A percentile compares a stretch with the other conserved stretches of the same genome.
phyloP scores from a whole-genome alignment of 92 coral and sea anemone genomes.

The Phenganax subtilis region DNA sequence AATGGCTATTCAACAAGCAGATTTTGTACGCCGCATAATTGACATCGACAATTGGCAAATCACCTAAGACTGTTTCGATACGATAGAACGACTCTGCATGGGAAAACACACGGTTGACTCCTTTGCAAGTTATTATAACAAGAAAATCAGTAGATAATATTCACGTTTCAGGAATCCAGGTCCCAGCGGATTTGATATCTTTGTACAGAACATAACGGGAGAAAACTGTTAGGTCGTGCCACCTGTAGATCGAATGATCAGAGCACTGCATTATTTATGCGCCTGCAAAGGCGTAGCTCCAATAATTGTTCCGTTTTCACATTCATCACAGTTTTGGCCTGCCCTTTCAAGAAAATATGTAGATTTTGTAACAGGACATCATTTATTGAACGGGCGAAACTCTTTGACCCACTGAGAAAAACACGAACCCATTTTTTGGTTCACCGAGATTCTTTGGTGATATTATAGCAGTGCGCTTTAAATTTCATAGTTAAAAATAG shows the following conservation, averaged over 20 bases:
- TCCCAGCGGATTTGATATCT: constrained; percentile 45
- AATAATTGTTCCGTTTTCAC: not conserved
- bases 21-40: constrained; percentile 46
- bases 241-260: too few relatives aligned
- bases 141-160: constrained; percentile 41
- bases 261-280: too few relatives aligned
- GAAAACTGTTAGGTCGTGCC: too few relatives aligned
- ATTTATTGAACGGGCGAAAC: too few relatives aligned
- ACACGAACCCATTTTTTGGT: not conserved
- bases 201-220: not conserved
- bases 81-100: not conserved
- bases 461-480: constrained; percentile 20
- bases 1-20: constrained; percentile 43
- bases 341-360: not conserved
- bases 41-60: constrained; percentile 64
- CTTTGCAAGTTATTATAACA: constrained; percentile 32
- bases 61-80: constrained; percentile 18
- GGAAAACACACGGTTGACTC: constrained; percentile 25
- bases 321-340: not conserved
- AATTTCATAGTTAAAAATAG: constrained; percentile 32
- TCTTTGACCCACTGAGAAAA: too few relatives aligned
- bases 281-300: too few relatives aligned
- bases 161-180: constrained; percentile 56
- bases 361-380: too few relatives aligned
- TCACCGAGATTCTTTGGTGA: too few relatives aligned